Conservation (phyloP, 2,797 vertebrate species). For the Etheostoma perlongum region DNA sequence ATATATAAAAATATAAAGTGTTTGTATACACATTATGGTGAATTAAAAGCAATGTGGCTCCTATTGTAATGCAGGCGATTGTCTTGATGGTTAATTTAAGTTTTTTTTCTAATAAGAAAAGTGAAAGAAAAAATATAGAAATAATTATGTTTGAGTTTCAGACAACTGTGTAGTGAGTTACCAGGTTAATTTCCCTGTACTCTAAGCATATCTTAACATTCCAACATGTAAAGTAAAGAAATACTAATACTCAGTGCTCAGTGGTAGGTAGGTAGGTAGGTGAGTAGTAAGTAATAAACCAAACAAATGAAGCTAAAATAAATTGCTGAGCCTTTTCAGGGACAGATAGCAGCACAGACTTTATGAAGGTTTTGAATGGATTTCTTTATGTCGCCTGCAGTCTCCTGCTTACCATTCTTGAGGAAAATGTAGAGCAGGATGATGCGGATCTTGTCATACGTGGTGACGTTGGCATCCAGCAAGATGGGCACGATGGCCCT, state of each 20-base stretch:
- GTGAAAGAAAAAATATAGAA: too few relatives aligned
- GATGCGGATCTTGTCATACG: conserved; percentile 99
- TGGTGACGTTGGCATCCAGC: conserved; percentile 96
- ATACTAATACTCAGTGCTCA: not conserved
- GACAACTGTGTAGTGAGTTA: too few relatives aligned
- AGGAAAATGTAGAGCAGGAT: conserved; percentile 99
- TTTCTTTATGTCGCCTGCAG: not conserved
- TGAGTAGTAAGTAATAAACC: not conserved
- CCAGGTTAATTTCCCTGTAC: not conserved
- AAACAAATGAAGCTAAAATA: not conserved
- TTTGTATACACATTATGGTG: too few relatives aligned
- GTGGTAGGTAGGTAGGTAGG: not conserved
- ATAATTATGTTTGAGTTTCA: too few relatives aligned
- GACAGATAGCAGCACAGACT: not conserved
- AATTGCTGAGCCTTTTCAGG: not conserved
- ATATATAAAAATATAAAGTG: too few relatives aligned
- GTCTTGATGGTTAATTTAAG: not conserved
- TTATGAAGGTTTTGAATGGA: not conserved
- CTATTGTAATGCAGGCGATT: not conserved
- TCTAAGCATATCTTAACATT: not conserved
- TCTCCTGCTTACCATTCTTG: conserved; percentile 90
- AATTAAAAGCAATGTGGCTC: not conserved
- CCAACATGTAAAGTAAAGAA: not conserved
- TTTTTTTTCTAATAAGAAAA: not conserved
- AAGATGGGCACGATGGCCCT: conserved; percentile 97